Evolutionary conservation across 2,888 invertebrate species (phyloP), one percentile per base, ranked within the genome.

Genomic region (Cynaeus angustus): DNA sequence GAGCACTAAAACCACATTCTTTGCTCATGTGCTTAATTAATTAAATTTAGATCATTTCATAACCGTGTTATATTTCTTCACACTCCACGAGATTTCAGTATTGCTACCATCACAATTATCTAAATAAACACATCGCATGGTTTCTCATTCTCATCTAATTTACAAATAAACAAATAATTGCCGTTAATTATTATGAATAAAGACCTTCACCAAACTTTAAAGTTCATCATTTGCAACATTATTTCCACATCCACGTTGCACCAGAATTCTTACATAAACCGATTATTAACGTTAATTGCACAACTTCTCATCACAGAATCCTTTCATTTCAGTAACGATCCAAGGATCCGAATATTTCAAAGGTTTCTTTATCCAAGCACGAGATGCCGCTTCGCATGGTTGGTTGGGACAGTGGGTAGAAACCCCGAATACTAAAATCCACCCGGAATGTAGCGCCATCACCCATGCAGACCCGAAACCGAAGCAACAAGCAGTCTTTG

Each of bases 331-430:
- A 83, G 83, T 83, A 16, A 80, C 79, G 5, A 81, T 83, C 43
- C 80, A 80, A 61, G 83, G 84, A 9, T 41, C 69, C 0, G 88
- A 87, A 10, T 84, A 90, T 0, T 94, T 94, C 86, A 91, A 93
- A 77, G 94, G 94, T n/a, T 94, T 94, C 87, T 93, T 94, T 84
- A 85, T 94, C 48, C 94, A 94, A 86, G 94, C 93, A 0, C 89
- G 94, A 41, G 93, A 94, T 76, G 89, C 87, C 7, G 87, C 89
- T 68, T 89, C 90, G 0, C 88, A 93, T 80, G 88, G 91, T 71
- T 94, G 94, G 94, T 86, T 94, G 50, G 94, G 94, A 1, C 86
- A 88, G 41, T 94, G 92, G 91, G 88, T 90, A 70, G 88, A 90
- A 73, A 90, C 92, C 0, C 89, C 91, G 0, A 93, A 94, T 81